Base-by-base conservation (phyloP, 2,888 invertebrate genomes). In the Leptinotarsa peninsularis region DNA sequence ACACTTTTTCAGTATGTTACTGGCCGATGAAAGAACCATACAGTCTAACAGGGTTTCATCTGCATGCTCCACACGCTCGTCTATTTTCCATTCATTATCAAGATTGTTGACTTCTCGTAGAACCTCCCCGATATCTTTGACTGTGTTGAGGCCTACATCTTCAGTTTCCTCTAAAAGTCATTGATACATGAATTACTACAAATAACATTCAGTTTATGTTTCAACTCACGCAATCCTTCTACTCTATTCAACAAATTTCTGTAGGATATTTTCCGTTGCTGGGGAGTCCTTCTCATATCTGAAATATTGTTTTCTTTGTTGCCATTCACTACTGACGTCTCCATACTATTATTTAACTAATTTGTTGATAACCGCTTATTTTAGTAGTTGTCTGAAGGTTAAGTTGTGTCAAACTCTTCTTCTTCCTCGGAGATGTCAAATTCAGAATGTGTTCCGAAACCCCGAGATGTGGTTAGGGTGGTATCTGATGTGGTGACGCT, bases 1-100 rank as follows among this genome's bases (percentile, higher is more conserved):
- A 75, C 86, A 86, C 78, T 86, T 86, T 67, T 85, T 83, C 63
- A 87, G 78, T 49, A 87, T 74, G 58, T 79, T 79, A 79, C 87
- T 87, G 56, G 85, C 83, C 67, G 86, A 84, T n/a, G 86, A 85
- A 27, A 88, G 72, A 13, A 87, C 84, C 73, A 81, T 80, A 43
- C 84, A 84, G 81, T 88, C 87, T 66, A 88, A 79, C 69, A 86
- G 78, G 50, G 86, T 87, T 81, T 88, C 88, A 77, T 87, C 86
- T 15, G 86, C 82, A 81, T 86, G 81, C 68, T 82, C 83, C 33
- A 86, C 84, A 71, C 85, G 80, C n/a, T 86, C 82, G 68, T 82
- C 80, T 71, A 86, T 84, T 67, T 82, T 77, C 66, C 83, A 83
- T 76, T 86, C 83, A 54, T 80, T 75, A 70, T 84, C 83, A 43